Evolutionary conservation across 2,113 vertebrate genomes (phyloP).

Genomic region (Aldabrachelys gigantea): DNA sequence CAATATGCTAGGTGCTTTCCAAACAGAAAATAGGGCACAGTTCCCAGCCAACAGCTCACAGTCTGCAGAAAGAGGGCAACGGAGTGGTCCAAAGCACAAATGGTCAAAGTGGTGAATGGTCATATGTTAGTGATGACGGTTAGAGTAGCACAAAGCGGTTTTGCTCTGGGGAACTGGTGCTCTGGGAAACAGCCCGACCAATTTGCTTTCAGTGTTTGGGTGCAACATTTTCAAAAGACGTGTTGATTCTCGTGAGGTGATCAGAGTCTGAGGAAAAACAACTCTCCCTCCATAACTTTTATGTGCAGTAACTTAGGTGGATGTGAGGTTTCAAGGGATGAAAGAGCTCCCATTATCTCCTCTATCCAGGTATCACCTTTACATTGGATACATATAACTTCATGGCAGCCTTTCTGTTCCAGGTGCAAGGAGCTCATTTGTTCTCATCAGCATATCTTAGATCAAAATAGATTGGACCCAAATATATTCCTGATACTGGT

Average conservation of each 20-base stretch:
- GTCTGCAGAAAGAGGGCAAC: background rate
- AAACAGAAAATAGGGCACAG: background rate
- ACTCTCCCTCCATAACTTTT: background rate
- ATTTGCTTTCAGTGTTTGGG: background rate
- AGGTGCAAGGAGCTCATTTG: background rate
- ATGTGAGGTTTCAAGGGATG: background rate
- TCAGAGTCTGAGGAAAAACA: background rate
- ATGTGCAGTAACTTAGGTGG: background rate
- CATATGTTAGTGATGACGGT: background rate
- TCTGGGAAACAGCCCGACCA: background rate
- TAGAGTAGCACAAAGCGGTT: background rate
- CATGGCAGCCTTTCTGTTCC: background rate
- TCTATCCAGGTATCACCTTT: background rate
- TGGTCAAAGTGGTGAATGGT: background rate
- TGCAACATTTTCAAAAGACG: background rate
- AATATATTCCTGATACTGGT: background rate
- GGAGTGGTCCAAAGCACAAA: background rate
- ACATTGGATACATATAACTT: background rate
- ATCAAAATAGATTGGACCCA: too few relatives aligned
- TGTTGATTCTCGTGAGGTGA: background rate
- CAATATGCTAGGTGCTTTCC: background rate
- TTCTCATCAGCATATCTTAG: background rate
- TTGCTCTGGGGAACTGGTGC: too few relatives aligned
- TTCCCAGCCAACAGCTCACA: fast-evolving
- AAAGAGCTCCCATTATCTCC: background rate